Evolutionary conservation across 2,113 vertebrate species (phyloP).

Genomic region (Motacilla tschutschensis): DNA sequence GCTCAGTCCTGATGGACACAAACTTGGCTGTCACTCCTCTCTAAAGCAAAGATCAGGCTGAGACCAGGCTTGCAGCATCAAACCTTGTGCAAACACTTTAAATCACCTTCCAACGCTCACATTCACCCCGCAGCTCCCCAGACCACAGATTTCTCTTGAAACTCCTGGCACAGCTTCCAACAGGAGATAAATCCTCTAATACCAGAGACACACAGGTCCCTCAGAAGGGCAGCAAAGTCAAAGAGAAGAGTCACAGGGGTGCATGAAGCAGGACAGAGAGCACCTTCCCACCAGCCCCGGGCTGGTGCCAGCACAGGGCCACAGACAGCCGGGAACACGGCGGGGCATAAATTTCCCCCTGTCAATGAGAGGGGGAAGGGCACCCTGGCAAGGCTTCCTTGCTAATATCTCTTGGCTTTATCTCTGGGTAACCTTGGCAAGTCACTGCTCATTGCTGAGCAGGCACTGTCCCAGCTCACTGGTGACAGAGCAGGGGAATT

Average conservation of each 20-base stretch:
- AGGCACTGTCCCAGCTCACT: not conserved
- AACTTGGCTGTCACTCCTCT: not conserved
- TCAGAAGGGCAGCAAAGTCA: not conserved
- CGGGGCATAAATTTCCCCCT: not conserved
- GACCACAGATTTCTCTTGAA: not conserved
- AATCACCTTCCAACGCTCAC: not conserved
- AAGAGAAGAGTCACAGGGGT: not conserved
- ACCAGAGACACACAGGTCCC: not conserved
- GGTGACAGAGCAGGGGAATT: not conserved
- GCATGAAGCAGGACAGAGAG: not conserved
- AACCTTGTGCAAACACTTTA: not conserved
- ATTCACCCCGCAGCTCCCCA: not conserved
- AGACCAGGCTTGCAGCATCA: not conserved
- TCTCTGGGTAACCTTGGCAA: conserved; percentile 45
- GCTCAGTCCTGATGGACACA: not conserved
- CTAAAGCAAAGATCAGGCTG: not conserved
- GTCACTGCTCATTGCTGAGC: not conserved
- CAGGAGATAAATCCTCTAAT: not conserved
- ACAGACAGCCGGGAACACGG: not conserved
- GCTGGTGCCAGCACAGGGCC: not conserved
- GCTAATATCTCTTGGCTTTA: conserved; percentile 42
- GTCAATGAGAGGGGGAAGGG: conserved; percentile 15
- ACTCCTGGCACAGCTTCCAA: not conserved
- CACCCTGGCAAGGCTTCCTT: conserved; percentile 4
- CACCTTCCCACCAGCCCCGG: not conserved